Evolutionary conservation across 1,140 invertebrate species (phyloP).

Genomic region (Polypedilum vanderplanki): DNA sequence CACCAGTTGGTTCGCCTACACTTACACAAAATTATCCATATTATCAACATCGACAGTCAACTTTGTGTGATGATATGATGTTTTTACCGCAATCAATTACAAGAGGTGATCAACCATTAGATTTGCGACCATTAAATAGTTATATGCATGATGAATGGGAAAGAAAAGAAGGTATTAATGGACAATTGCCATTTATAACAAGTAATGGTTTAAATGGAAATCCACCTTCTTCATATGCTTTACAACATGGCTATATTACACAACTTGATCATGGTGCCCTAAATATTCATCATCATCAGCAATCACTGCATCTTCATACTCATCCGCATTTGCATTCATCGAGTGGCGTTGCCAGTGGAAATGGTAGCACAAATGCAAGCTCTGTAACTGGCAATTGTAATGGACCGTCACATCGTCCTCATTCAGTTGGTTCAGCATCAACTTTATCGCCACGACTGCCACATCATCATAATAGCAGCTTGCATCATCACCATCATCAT

Average conservation of each 20-base stretch:
- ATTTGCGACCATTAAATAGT: conserved; percentile 64
- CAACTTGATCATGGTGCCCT: conserved; percentile 38
- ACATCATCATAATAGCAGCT: conserved; percentile 42
- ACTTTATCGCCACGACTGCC: conserved; percentile 41
- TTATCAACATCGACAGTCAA: conserved; percentile 42
- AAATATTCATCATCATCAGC: conserved; percentile 36
- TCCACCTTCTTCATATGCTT: neutral
- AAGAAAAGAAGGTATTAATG: conserved; percentile 47
- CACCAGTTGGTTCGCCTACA: conserved; percentile 42
- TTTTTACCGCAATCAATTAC: conserved; percentile 65
- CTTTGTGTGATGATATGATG: conserved; percentile 58
- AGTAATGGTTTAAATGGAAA: conserved; percentile 35
- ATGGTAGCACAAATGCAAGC: neutral
- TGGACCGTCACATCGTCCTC: conserved; percentile 31
- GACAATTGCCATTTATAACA: conserved; percentile 38
- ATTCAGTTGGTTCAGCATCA: conserved; percentile 37
- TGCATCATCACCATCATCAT: conserved; percentile 48
- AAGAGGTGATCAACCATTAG: conserved; percentile 68
- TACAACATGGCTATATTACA: conserved; percentile 45
- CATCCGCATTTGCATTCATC: conserved; percentile 32
- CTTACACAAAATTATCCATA: conserved; percentile 37
- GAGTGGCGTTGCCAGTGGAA: neutral
- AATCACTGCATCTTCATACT: conserved; percentile 40
- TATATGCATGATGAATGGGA: conserved; percentile 57
- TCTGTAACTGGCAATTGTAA: neutral